phyloP scores from a whole-genome alignment of 2,113 vertebrate genomes.

The Solea senegalensis region DNA sequence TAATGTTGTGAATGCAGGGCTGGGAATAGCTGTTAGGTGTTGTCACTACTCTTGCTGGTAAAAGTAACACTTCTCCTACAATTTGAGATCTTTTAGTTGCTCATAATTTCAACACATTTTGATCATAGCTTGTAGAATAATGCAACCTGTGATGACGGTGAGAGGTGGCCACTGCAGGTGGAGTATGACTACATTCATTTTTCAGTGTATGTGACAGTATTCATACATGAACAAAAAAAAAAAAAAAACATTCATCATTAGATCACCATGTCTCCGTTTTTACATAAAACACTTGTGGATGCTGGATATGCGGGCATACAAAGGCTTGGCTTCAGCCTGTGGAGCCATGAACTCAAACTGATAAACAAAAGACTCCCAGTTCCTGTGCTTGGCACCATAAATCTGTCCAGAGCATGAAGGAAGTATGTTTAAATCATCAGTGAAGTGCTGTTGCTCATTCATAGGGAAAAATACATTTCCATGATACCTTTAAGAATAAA shows the following conservation, averaged over 20 bases:
- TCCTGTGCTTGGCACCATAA: conserved; percentile 49
- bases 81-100: too few species aligned
- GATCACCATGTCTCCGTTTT: neutral
- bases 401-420: conserved; percentile 53
- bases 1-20: too few species aligned
- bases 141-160: too few species aligned
- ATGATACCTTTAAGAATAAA: conserved; percentile 61
- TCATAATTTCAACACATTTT: too few species aligned
- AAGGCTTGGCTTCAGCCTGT: conserved; percentile 23
- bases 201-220: neutral
- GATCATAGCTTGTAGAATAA: too few species aligned
- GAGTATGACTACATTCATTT: neutral
- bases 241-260: neutral
- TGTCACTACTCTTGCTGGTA: too few species aligned
- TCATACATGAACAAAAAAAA: neutral
- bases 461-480: conserved; percentile 48
- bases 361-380: conserved; percentile 65
- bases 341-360: conserved; percentile 46
- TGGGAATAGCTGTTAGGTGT: too few species aligned
- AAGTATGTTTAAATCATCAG: conserved; percentile 68
- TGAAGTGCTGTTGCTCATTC: conserved; percentile 47
- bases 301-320: conserved; percentile 7
- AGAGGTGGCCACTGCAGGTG: neutral
- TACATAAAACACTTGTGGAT: conserved; percentile 4
- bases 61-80: too few species aligned